Evolutionary conservation across 2,113 vertebrate genomes (phyloP).

Genomic region (Oreochromis tanganicae): DNA sequence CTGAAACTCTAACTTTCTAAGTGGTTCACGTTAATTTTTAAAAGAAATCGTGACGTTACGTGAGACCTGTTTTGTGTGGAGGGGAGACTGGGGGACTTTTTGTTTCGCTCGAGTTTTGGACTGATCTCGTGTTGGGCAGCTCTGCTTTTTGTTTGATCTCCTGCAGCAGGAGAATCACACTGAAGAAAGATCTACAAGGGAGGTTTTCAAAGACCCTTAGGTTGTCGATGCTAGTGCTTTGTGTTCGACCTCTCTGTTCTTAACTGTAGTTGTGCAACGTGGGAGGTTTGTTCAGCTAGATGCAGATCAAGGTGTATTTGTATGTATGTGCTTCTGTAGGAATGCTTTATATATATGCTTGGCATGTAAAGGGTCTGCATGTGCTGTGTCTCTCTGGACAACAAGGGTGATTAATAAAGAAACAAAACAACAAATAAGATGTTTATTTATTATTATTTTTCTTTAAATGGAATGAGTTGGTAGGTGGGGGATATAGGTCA

Average conservation of each 20-base stretch:
- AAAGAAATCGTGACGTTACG: not conserved
- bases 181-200: constrained; percentile 21
- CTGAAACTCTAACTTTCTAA: constrained; percentile 19
- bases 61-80: not conserved
- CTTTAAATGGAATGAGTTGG: not conserved
- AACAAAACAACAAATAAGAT: not conserved
- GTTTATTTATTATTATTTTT: not conserved
- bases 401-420: constrained; percentile 34
- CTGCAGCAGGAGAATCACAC: constrained; percentile 17
- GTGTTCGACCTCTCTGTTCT: constrained; percentile 21
- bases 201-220: constrained; percentile 51
- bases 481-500: constrained; percentile 36
- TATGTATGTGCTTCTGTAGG: constrained; percentile 2
- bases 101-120: not conserved
- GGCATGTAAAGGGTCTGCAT: not conserved
- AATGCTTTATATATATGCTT: not conserved
- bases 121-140: not conserved
- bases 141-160: constrained; percentile 32
- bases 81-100: not conserved
- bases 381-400: not conserved
- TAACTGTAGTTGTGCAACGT: constrained; percentile 23
- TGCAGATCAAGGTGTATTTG: constrained; percentile 40
- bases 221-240: constrained; percentile 34
- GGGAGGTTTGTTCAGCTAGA: constrained; percentile 33
- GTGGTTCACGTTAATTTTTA: not conserved